Evolutionary conservation across 2,888 invertebrate genomes (phyloP), one percentile per base, ranked within the genome.

Genomic region (Fragum sueziense): DNA sequence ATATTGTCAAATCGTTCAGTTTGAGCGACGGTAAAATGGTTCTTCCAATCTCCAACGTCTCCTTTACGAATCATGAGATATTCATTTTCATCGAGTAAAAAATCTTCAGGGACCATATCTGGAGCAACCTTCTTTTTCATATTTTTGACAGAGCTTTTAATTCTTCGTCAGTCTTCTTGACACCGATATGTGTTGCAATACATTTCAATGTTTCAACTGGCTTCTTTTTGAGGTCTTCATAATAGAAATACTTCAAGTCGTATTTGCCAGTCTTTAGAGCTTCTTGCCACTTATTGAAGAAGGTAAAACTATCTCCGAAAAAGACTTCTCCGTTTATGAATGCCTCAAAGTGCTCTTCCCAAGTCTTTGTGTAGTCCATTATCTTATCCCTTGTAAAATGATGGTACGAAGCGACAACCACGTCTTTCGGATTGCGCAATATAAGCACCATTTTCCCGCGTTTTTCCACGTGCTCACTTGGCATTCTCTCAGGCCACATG

Each of bases 371-470:
- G n/a, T 62, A 29, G 1, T 62, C 22, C 1, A 62, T 4, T n/a
- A 29, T 6, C 22, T 29, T n/a, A 1, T 7, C 17, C 29, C 62
- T 25, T 17, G 31, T 62, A 34, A 29, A 33, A 20, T 62, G 62
- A 33, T 62, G 34, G n/a, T 33, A 62, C 4, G 34, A n/a, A 17
- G 62, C 17, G 17, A 62, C 62, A 2, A 33, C 34, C 2, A 62
- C n/a, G n/a, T 62, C 62, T n/a, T 62, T 62, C 0, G 62, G 62
- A 33, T 62, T 62, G 31, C 62, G 62, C 34, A 62, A 62, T 17
- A 62, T n/a, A 17, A 62, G 17, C n/a, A 62, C 33, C 33, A 62
- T 62, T 33, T 62, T 62, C 1, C 62, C 62, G 20, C 62, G 33
- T 17, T 33, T 62, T 62, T 62, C 29, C 20, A 62, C 62, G n/a